Base-by-base conservation (phyloP, 2,797 vertebrate species). In the Pantherophis vulpinus region DNA sequence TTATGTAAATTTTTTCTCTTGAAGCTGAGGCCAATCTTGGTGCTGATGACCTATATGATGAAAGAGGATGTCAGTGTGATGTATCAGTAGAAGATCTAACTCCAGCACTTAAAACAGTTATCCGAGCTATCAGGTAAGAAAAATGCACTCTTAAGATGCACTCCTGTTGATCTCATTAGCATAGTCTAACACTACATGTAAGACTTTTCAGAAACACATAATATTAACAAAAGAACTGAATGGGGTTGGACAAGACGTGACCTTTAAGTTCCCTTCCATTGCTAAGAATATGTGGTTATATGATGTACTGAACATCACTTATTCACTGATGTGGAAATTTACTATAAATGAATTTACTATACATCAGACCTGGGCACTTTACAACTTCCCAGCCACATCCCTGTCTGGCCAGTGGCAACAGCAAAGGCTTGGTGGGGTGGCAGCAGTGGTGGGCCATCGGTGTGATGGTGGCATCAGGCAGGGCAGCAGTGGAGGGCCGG, bases 51-150 rank as follows among this genome's bases (percentile, higher is more conserved):
- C 97, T 97, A 25, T 99, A 98, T 14, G 99, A 99, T 95, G 99
- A 99, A 37, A 99, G 98, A 97, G 99, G 98, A 94, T 99, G 99
- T 96, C 99, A 99, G 95, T 99, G 99, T 89, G 99, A 99, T 87
- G 98, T 99, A 95, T 99, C 98, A 0, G 98, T 99, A 91, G 99
- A 99, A 97, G 99, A 99, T 97, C 98, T 99, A 95, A 98, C 99
- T 86, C 98, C 99, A 74, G 98, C 99, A 9, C 98, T 99, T 95
- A 99, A 99, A 98, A 98, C 98, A 55, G 99, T 99, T 96, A 99
- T 99, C 94, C 98, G 99, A 97, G 99, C 99, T 10, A 98, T 99
- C 98, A 99, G 99, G 99, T 99, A 94, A 97, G 98, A 96, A 89
- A 87, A 94, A 96, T 87, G 47, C 59, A 91, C 20, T 4, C 58